These are phyloP conservation scores for Xestia sexstrigata DNA, from an alignment of 2,888 invertebrate species.

Conservation along the genomic window DNA sequence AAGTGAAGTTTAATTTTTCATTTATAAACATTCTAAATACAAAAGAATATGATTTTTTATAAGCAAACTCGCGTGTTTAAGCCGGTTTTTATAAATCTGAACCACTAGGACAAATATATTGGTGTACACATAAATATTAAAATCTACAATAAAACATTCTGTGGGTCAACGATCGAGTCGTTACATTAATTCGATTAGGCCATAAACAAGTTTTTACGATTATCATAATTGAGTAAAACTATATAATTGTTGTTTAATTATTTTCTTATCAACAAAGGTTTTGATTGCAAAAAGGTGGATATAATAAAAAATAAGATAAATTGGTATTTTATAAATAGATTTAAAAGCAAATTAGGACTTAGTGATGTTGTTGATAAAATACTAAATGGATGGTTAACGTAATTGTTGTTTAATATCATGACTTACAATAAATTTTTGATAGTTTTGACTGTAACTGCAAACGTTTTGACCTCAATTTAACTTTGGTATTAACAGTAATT, in stretches of 20 bases:
- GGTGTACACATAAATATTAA: constrained; percentile 47
- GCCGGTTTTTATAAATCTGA: constrained; percentile 24
- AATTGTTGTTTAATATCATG: constrained; percentile 6
- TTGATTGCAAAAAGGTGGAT: background rate
- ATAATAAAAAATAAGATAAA: constrained; percentile 1
- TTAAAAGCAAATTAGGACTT: constrained; percentile 43
- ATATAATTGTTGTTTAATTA: constrained; percentile 14
- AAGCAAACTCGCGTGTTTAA: too few species aligned
- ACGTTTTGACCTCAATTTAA: constrained; percentile 39
- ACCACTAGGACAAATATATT: constrained; percentile 53
- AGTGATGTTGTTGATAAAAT: background rate
- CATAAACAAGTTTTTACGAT: constrained; percentile 46
- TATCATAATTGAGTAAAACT: constrained; percentile 4
- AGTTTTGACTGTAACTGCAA: constrained; percentile 17
- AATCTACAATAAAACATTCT: constrained; percentile 34
- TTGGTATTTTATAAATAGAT: constrained; percentile 14
- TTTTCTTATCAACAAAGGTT: constrained; percentile 16
- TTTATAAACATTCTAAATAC: background rate
- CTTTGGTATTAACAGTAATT: constrained; percentile 34
- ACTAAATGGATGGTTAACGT: background rate
- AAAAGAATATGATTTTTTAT: background rate
- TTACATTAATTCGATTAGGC: constrained; percentile 44
- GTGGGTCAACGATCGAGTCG: constrained; percentile 60
- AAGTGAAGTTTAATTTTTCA: background rate
- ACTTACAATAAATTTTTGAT: constrained; percentile 31